Conservation (phyloP, 2,888 invertebrate species). For the Chrysina gloriosa region DNA sequence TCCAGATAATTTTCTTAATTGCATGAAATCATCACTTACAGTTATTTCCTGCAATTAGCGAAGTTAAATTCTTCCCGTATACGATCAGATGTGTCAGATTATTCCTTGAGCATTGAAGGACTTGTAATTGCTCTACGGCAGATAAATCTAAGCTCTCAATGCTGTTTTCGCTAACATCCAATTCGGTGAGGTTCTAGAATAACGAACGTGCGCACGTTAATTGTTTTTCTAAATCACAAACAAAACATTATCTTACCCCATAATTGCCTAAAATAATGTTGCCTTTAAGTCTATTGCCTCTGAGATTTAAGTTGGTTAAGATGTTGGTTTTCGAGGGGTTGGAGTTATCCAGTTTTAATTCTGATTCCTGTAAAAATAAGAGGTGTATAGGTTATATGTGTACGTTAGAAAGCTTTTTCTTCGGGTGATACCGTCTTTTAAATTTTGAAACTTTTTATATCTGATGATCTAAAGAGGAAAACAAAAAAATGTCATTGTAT, state of each 20-base stretch:
- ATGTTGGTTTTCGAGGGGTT: conserved; percentile 63
- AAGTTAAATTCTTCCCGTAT: conserved; percentile 81
- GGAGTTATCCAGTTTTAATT: conserved; percentile 58
- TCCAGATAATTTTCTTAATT: neutral
- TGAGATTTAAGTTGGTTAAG: conserved; percentile 78
- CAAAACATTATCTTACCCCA: conserved; percentile 81
- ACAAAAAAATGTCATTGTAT: too few species aligned
- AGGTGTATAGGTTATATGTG: neutral
- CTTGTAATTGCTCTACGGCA: conserved; percentile 81
- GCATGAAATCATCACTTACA: conserved; percentile 67
- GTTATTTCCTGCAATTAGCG: conserved; percentile 84
- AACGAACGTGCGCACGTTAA: conserved; percentile 5
- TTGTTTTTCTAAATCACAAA: too few species aligned
- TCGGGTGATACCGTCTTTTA: too few species aligned
- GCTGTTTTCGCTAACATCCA: conserved; percentile 86
- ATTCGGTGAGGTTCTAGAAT: conserved; percentile 80
- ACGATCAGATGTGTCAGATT: conserved; percentile 79
- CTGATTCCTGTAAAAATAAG: conserved; percentile 58
- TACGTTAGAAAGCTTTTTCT: neutral
- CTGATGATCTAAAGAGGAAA: too few species aligned
- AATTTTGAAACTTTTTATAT: too few species aligned
- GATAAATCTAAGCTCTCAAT: conserved; percentile 86
- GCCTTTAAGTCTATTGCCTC: conserved; percentile 83
- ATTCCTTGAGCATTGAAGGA: conserved; percentile 83
- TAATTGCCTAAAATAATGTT: conserved; percentile 88